phyloP scores from a whole-genome alignment of 2,113 vertebrate genomes.

The Notiomystis cincta region DNA sequence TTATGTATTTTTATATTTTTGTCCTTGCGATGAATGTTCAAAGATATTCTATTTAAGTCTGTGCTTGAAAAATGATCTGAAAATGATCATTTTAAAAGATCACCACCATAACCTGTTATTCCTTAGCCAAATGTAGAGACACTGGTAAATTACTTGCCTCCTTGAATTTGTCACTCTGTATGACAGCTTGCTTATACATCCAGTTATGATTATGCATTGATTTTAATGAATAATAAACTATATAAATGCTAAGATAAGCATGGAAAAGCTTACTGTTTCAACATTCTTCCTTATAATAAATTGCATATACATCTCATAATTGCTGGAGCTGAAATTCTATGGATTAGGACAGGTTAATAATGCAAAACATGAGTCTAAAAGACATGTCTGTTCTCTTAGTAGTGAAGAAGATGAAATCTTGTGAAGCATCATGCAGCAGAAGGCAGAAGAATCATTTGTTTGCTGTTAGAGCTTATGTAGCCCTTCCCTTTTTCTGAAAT shows the following conservation, averaged over 20 bases:
- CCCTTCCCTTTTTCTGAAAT: background rate
- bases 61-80: background rate
- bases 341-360: background rate
- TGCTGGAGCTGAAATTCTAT: background rate
- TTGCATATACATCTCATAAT: background rate
- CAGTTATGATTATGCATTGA: background rate
- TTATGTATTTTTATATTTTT: background rate
- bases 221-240: slow-evolving; percentile 17
- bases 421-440: background rate
- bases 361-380: background rate
- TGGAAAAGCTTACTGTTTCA: background rate
- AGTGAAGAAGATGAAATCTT: background rate
- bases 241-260: background rate
- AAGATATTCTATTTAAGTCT: background rate
- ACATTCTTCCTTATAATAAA: background rate
- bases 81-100: background rate
- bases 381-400: background rate
- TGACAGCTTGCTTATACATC: background rate
- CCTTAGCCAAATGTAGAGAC: background rate
- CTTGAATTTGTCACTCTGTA: background rate
- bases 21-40: background rate
- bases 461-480: background rate
- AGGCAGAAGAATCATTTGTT: background rate
- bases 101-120: background rate
- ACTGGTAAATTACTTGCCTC: background rate